These are phyloP conservation scores for Leptopilina syphax DNA, from an alignment of 2,888 invertebrate species.

Conservation along the genomic window DNA sequence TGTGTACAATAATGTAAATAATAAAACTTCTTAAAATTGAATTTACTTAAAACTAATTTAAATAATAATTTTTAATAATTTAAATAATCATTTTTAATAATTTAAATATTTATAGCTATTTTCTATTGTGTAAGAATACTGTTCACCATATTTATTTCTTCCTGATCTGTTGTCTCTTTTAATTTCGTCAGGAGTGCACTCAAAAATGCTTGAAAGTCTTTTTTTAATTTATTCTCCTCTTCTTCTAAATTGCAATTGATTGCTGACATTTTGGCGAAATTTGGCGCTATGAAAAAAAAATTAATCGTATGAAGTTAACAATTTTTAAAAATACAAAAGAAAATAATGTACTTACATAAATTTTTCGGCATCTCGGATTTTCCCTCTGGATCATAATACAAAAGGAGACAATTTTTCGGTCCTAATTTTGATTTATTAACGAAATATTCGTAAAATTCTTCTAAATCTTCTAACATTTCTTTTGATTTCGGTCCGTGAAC, in stretches of 20 bases:
- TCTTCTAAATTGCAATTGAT: constrained; percentile 80
- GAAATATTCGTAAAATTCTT: constrained; percentile 83
- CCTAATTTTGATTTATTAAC: constrained; percentile 83
- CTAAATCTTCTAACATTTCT: constrained; percentile 80
- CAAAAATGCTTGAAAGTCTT: constrained; percentile 78
- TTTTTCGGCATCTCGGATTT: constrained; percentile 77
- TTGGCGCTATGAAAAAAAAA: constrained; percentile 78
- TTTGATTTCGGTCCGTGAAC: constrained; percentile 81
- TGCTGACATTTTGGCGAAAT: constrained; percentile 81
- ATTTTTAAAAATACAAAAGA: background rate
- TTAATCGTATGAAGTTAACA: constrained; percentile 42
- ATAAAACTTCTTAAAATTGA: background rate
- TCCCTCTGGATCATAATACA: constrained; percentile 79
- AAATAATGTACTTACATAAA: constrained; percentile 77
- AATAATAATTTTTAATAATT: no score
- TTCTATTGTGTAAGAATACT: constrained; percentile 11
- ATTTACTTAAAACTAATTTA: background rate
- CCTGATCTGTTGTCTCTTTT: constrained; percentile 63
- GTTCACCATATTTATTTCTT: constrained; percentile 54
- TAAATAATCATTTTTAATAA: no score
- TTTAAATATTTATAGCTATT: background rate
- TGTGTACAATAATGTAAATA: constrained; percentile 13
- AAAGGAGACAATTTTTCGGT: constrained; percentile 83
- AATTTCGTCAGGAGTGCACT: constrained; percentile 66
- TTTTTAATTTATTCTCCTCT: constrained; percentile 80